Evolutionary conservation across 2,113 vertebrate species (phyloP).

Genomic region (Gracilinanus agilis): DNA sequence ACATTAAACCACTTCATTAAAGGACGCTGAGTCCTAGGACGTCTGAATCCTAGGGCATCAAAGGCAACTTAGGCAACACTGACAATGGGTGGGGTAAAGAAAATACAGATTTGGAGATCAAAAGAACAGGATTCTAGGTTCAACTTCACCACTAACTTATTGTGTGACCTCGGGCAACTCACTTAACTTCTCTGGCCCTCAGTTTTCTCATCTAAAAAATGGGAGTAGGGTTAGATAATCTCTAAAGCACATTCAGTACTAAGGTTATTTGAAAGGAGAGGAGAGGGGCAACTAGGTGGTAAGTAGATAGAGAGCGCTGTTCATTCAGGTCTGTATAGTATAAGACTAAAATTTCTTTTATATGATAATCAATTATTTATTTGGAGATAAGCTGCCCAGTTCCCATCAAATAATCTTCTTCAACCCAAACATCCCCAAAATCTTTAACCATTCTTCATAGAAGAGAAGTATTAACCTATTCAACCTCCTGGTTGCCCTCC

Average conservation of each 20-base stretch:
- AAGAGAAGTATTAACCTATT: no score
- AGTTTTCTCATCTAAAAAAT: no score
- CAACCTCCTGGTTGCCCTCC: not conserved
- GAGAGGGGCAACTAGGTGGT: no score
- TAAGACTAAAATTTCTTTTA: not conserved
- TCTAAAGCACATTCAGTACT: not conserved
- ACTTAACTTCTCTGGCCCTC: not conserved
- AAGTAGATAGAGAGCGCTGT: no score
- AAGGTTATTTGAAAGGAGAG: not conserved
- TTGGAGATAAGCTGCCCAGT: not conserved
- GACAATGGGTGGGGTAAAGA: not conserved
- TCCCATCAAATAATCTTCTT: not conserved
- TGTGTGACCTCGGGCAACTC: not conserved
- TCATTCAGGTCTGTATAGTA: not conserved
- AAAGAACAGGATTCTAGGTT: not conserved
- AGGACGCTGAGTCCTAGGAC: no score
- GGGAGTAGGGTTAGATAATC: no score
- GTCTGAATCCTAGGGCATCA: not conserved
- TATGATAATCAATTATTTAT: not conserved
- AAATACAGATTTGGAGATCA: not conserved
- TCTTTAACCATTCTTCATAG: not conserved
- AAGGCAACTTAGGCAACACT: not conserved
- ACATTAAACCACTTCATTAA: not conserved
- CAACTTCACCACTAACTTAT: not conserved
- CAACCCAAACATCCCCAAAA: not conserved